Evolutionary conservation across 2,888 invertebrate species (phyloP).

Genomic region (Endotricha flammealis): DNA sequence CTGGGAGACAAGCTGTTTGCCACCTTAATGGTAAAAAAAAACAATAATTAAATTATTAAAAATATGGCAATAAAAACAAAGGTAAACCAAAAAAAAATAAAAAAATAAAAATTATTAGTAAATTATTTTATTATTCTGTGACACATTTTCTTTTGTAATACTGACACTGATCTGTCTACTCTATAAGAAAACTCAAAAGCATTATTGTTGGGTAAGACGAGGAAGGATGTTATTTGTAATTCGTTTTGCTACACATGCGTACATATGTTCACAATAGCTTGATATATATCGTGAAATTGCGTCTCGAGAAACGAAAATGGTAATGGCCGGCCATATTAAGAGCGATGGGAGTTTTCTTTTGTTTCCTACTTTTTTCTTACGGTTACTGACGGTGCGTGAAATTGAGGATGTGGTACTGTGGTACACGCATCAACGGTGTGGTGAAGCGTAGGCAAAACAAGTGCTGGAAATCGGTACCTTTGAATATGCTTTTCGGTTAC

Average conservation of each 20-base stretch:
- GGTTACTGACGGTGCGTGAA: too few species aligned
- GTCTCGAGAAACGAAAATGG: conserved; percentile 1
- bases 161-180: background rate
- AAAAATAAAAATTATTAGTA: too few species aligned
- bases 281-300: conserved; percentile 5
- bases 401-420: too few species aligned
- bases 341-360: background rate
- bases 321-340: background rate
- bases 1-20: too few species aligned
- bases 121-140: background rate
- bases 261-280: conserved; percentile 8
- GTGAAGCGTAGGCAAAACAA: too few species aligned
- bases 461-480: too few species aligned
- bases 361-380: background rate
- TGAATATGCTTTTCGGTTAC: too few species aligned
- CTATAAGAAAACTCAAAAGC: conserved; percentile 1
- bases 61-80: too few species aligned
- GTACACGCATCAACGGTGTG: too few species aligned
- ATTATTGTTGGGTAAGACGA: conserved; percentile 3
- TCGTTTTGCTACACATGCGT: conserved; percentile 9
- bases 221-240: conserved; percentile 10
- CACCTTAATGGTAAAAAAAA: too few species aligned
- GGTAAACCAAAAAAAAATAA: too few species aligned
- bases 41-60: too few species aligned
- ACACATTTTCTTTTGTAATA: background rate